Evolutionary conservation across 2,888 invertebrate species (phyloP), one percentile per base, ranked within the genome.

Genomic region (Cryptocephalus primarius): DNA sequence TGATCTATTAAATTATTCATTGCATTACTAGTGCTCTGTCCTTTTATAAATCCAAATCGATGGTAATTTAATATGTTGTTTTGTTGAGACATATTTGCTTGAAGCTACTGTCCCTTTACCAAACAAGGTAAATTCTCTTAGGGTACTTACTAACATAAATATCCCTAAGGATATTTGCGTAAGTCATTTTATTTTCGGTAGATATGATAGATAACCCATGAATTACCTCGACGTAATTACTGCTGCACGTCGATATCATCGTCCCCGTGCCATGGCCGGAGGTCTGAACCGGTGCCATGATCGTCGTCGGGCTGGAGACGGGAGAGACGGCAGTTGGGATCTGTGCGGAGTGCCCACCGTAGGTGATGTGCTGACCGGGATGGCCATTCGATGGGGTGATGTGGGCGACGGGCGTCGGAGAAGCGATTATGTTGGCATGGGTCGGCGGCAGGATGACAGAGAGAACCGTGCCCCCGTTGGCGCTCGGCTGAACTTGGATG

Each of bases 371-470:
- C 52, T 64, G 64, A 61, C 61, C 61, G 60, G 63, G 54, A 54
- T 63, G 63, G 6, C 55, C 51, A 53, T 51, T 60, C 22, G 64
- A 57, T 8, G 55, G 48, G 45, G 45, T 46, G 44, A 56, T 59
- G 47, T 56, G 59, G 48, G 47, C 50, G 8, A 42, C 44, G 1
- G 50, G 43, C 8, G 51, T 50, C 6, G 58, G 49, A 52, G 75
- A 73, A 50, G 72, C 72, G 32, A 66, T 59, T 48, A 65, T 57
- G 52, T 64, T 67, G 39, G 67, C 67, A 43, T 75, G 76, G 56
- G 83, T 78, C 0, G 88, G 87, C 8, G 88, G 88, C 48, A 89
- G 73, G 59, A 87, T 88, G 9, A 89, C 88, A 2, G 88, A 88
- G 34, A 89, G 72, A 33, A 88, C 86, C 0, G 88, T 83, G 3